Conservation (phyloP, 2,113 vertebrate genomes). For the Trichechus manatus region DNA sequence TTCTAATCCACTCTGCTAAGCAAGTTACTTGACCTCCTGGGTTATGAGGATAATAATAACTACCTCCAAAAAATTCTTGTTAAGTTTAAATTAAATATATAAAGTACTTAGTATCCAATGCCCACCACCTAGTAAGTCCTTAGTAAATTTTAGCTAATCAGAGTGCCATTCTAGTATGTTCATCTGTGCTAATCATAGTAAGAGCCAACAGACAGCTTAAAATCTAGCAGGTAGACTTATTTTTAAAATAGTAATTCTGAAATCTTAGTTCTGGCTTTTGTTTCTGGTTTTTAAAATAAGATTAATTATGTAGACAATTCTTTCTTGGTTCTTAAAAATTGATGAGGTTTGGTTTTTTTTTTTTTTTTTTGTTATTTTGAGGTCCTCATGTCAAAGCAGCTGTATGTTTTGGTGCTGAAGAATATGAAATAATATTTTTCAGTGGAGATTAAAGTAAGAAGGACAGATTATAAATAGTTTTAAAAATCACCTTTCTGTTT, state of each 20-base stretch:
- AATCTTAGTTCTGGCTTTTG: neutral
- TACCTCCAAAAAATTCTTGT: neutral
- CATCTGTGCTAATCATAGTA: neutral
- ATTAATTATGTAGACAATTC: neutral
- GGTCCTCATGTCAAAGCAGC: neutral
- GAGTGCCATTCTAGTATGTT: neutral
- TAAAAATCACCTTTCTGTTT: neutral
- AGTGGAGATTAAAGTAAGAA: neutral
- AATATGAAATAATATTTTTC: neutral
- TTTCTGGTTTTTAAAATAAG: neutral
- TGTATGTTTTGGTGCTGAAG: neutral
- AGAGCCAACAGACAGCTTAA: neutral
- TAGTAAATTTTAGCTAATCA: neutral
- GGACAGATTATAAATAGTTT: neutral
- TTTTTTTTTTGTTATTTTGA: slow-evolving; percentile 13
- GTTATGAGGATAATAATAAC: neutral
- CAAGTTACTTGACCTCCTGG: neutral
- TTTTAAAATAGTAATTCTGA: slow-evolving; percentile 29
- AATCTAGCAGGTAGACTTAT: neutral
- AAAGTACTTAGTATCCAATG: neutral
- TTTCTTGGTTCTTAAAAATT: neutral
- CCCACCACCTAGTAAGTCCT: neutral
- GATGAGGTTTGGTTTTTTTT: neutral
- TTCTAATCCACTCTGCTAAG: neutral
- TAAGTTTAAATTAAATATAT: neutral